A percentile compares a stretch with the other conserved stretches of the same genome.
Conservation (phyloP, 1,140 invertebrate species). For the Sinella curviseta region DNA sequence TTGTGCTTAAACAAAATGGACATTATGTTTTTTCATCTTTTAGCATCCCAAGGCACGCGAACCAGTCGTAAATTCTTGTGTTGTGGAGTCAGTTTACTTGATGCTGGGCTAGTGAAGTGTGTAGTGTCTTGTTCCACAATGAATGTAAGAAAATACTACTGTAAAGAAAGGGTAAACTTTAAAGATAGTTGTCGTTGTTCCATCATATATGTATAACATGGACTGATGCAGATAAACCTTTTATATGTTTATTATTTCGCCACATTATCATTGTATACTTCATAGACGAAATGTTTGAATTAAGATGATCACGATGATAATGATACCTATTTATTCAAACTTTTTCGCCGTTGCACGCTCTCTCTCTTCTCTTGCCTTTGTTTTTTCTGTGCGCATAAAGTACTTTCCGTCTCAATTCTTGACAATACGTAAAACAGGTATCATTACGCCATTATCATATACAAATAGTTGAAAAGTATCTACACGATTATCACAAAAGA, state of each 20-base stretch:
- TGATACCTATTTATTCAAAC: background rate
- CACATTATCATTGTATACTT: background rate
- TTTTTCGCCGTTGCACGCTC: background rate
- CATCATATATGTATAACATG: background rate
- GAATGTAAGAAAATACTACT: no score
- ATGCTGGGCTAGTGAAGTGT: no score
- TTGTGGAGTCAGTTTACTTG: background rate
- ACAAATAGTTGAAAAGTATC: background rate
- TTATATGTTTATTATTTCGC: background rate
- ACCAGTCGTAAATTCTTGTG: background rate
- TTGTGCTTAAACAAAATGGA: background rate
- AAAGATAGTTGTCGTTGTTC: background rate
- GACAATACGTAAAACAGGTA: background rate
- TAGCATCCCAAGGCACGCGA: background rate
- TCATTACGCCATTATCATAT: background rate
- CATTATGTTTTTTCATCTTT: background rate
- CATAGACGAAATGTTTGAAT: background rate
- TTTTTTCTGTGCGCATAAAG: background rate
- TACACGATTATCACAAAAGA: background rate
- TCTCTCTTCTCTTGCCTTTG: conserved; percentile 3
- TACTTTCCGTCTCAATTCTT: background rate
- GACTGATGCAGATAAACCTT: background rate
- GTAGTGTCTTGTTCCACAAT: background rate
- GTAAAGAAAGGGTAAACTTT: background rate
- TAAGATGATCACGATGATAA: background rate